These are phyloP conservation scores for Hanleya hanleyi DNA, from an alignment of 2,888 invertebrate species.

Conservation along the genomic window DNA sequence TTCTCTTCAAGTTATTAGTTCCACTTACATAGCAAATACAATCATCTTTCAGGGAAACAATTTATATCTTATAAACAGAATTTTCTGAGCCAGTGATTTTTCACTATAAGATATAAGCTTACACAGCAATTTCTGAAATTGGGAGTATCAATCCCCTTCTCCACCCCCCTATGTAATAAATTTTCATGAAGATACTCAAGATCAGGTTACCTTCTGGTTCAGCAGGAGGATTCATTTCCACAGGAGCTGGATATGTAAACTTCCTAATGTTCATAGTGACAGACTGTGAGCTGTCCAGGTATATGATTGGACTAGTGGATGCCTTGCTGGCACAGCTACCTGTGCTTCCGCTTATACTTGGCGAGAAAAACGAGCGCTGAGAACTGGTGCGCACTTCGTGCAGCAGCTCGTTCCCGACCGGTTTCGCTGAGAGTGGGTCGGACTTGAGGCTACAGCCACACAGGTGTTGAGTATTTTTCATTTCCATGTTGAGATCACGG, in stretches of 20 bases:
- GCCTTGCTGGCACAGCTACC: slow-evolving; percentile 48
- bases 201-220: slow-evolving; percentile 6
- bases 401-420: neutral
- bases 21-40: too few relatives aligned
- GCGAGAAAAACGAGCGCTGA: slow-evolving; percentile 63
- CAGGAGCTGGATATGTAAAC: slow-evolving; percentile 48
- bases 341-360: slow-evolving; percentile 61
- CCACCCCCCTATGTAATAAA: too few relatives aligned
- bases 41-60: too few relatives aligned
- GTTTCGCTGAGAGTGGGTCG: neutral
- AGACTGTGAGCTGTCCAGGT: slow-evolving; percentile 68
- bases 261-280: slow-evolving; percentile 70
- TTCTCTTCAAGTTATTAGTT: too few relatives aligned
- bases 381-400: slow-evolving; percentile 34
- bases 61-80: too few relatives aligned
- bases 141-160: too few relatives aligned
- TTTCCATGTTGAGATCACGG: neutral
- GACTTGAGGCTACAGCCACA: neutral
- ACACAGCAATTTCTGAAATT: too few relatives aligned
- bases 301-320: slow-evolving; percentile 67
- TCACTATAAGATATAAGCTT: too few relatives aligned
- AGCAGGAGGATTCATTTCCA: neutral
- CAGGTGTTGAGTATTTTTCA: neutral
- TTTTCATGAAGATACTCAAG: too few relatives aligned
- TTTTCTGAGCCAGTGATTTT: too few relatives aligned